These are phyloP conservation scores for Coluber constrictor DNA, from an alignment of 2,797 vertebrate genomes.

Conservation along the genomic window DNA sequence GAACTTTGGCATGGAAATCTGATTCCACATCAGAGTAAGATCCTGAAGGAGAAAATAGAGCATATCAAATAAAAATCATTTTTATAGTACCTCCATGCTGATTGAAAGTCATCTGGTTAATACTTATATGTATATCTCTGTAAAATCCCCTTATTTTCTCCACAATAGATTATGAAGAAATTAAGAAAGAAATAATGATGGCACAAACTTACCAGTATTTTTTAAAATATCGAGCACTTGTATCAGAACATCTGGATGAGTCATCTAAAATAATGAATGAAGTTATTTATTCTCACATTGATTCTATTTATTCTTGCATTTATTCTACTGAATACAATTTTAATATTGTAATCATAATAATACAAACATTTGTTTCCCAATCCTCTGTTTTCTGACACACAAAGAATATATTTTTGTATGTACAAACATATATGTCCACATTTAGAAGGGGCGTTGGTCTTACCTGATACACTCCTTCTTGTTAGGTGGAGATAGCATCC, in stretches of 20 bases:
- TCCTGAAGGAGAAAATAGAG: constrained; percentile 66
- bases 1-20: constrained; percentile 98
- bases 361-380: neutral
- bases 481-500: no score
- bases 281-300: constrained; percentile 22
- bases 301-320: neutral
- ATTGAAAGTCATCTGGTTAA: constrained; percentile 18
- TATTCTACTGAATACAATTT: neutral
- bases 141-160: constrained; percentile 15
- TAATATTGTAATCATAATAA: neutral
- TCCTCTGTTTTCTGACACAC: neutral
- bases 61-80: neutral
- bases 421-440: neutral
- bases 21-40: constrained; percentile 91
- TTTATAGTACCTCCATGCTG: neutral
- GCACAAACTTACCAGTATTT: constrained; percentile 82
- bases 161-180: neutral
- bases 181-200: constrained; percentile 9
- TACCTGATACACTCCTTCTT: no score
- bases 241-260: constrained; percentile 94
- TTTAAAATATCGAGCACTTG: constrained; percentile 94
- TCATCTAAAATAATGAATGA: constrained; percentile 81
- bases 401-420: neutral
- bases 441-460: neutral
- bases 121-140: neutral